Conservation (phyloP, 2,113 vertebrate genomes). For the Xyliphius kryptos region DNA sequence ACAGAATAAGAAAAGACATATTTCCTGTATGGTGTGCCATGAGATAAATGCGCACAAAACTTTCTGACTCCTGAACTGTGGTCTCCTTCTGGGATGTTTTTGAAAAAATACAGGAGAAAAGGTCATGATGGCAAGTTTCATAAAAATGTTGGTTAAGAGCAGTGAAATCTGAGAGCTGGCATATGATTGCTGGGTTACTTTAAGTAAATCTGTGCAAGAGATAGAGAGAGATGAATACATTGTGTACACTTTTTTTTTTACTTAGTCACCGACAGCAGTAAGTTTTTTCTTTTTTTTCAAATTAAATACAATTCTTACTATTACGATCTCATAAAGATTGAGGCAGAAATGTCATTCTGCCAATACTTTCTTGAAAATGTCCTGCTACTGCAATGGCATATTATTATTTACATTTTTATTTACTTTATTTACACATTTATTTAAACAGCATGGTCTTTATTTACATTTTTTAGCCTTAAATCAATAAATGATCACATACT, state of each 20-base stretch:
- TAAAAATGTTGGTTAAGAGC: neutral
- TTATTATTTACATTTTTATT: too few species aligned
- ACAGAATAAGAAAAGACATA: neutral
- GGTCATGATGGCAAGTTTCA: neutral
- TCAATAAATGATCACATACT: too few species aligned
- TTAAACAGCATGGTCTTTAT: too few species aligned
- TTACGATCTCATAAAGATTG: neutral
- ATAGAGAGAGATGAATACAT: neutral
- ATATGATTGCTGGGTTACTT: neutral
- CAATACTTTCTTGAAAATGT: neutral
- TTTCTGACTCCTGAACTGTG: neutral
- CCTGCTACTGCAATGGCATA: too few species aligned
- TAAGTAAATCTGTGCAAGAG: neutral
- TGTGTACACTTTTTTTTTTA: neutral
- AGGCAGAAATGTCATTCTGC: neutral
- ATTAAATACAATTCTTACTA: neutral
- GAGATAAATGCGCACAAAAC: neutral
- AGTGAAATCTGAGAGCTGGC: neutral
- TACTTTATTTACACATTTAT: too few species aligned
- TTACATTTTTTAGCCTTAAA: too few species aligned
- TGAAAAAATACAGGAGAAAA: neutral
- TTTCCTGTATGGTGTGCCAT: neutral
- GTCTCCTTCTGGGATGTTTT: neutral
- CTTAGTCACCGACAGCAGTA: neutral
- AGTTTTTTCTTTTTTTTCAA: neutral